Evolutionary conservation across 2,888 invertebrate genomes (phyloP), one percentile per base, ranked within the genome.

Genomic region (Xestia rhomboidea): DNA sequence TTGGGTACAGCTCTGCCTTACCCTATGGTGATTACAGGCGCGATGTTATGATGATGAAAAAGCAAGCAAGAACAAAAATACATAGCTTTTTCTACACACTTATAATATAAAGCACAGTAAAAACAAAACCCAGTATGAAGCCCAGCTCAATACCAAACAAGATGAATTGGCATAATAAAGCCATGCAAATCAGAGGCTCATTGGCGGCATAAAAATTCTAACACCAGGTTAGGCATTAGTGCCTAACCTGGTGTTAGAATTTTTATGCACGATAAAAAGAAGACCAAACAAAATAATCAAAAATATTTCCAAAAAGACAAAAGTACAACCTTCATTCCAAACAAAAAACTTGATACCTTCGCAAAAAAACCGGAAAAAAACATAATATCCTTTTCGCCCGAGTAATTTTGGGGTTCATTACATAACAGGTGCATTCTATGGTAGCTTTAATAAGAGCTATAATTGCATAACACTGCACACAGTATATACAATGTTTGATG

Each of bases 331-430:
- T 27, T 27, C 13, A 30, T 46, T 7, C 2, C 8, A 46, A 49
- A 38, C 49, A 69, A 70, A 62, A 21, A 51, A n/a, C 46, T 15
- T n/a, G 30, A 6, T 46, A 74, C 64, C 51, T 34, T 60, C 46
- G 41, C 11, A 2, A 83, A 54, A 41, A 49, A 51, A 69, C 69
- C 30, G 49, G 51, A 75, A 68, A 63, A 68, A 24, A 15, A 62
- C 15, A 3, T 34, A 11, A 34, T 21, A 67, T 67, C 30, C 54
- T 74, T 70, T 62, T 69, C 62, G 62, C 60, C 7, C 8, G 77
- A 85, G 5, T 74, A 44, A 69, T 77, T 84, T 75, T 54, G 41
- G 69, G 60, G 60, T 68, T 30, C 13, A 64, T 34, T 49, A 49
- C 18, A 71, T 66, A 49, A 72, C 57, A 69, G 70, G 34, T 83